A percentile compares a stretch with the other conserved stretches of the same genome.
These are phyloP conservation scores for Agelastica alni DNA, from an alignment of 2,888 invertebrate genomes.

Conservation along the genomic window DNA sequence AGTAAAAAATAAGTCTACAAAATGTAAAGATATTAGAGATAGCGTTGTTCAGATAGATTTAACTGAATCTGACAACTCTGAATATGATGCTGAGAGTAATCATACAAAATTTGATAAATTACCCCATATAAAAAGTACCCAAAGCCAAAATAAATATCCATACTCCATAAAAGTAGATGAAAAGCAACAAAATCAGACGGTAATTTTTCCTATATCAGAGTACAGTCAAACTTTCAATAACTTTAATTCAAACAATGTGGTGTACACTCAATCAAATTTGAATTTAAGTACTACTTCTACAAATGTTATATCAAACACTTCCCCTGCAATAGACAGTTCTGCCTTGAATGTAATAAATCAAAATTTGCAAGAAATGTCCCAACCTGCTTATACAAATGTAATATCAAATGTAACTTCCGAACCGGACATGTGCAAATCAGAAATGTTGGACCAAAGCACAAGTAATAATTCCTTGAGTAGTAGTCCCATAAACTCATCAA, in stretches of 20 bases:
- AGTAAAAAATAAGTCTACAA: constrained; percentile 24
- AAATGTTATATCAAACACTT: constrained; percentile 38
- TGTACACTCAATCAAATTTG: constrained; percentile 37
- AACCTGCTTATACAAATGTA: constrained; percentile 30
- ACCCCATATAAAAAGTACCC: constrained; percentile 42
- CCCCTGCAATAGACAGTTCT: constrained; percentile 34
- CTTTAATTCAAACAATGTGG: constrained; percentile 33
- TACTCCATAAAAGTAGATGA: constrained; percentile 41
- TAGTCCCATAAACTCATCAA: no score
- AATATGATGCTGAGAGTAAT: constrained; percentile 34
- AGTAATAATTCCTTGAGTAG: constrained; percentile 3
- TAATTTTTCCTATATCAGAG: constrained; percentile 45
- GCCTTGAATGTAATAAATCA: constrained; percentile 42
- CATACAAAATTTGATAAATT: constrained; percentile 39
- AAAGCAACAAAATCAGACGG: constrained; percentile 38
- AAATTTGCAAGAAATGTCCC: constrained; percentile 29
- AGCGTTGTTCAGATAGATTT: constrained; percentile 49
- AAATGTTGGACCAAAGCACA: constrained; percentile 23
- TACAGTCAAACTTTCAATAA: constrained; percentile 41
- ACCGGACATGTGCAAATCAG: constrained; percentile 14
- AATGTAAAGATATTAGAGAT: constrained; percentile 31
- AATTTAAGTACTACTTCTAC: constrained; percentile 32
- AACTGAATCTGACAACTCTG: constrained; percentile 38
- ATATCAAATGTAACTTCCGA: constrained; percentile 21
- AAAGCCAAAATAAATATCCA: constrained; percentile 38